Evolutionary conservation across 1,140 invertebrate genomes (phyloP), one percentile per base, ranked within the genome.

Genomic region (Adelges cooleyi): DNA sequence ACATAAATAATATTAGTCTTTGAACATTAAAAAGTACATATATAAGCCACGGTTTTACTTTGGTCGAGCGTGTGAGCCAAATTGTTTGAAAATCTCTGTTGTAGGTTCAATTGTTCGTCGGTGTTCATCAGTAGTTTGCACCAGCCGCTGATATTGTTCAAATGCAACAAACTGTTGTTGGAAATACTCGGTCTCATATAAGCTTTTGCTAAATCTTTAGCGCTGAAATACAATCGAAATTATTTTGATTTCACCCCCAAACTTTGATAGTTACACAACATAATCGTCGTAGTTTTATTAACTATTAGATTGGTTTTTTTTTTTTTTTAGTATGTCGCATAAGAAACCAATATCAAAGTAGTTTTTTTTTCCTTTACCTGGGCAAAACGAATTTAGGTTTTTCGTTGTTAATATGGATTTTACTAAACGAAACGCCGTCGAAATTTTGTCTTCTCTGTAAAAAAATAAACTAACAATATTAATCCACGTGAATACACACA

Each of bases 1-100:
- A 33, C 11, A 33, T 33, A 33, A 33, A 33, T n/a, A n/a, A n/a
- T n/a, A n/a, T n/a, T n/a, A n/a, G n/a, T n/a, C n/a, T n/a, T 33
- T 6, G 11, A 33, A 33, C 11, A 33, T 33, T 33, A 11, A 33
- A 33, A 5, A 33, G 11, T 33, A 6, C 11, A 11, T 33, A 33
- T 33, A n/a, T n/a, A n/a, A n/a, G 11, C 29, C 11, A 6, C 11
- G 29, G 11, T 6, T 6, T 48, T 62, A 62, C 56, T 62, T 62
- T 62, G 56, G 22, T 62, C 56, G 11, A 62, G 17, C 8, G 22
- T 62, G 2, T 62, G 42, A 8, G 42, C 25, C 33, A 62, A 62
- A 29, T 62, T 62, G 46, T 62, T 48, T 48, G 25, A 33, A 48
- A 62, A 62, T 62, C 56, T 29, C 9, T 62, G 38, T 48, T 62